Base-by-base conservation (phyloP, 2,797 vertebrate species). In the Bufotes viridis region DNA sequence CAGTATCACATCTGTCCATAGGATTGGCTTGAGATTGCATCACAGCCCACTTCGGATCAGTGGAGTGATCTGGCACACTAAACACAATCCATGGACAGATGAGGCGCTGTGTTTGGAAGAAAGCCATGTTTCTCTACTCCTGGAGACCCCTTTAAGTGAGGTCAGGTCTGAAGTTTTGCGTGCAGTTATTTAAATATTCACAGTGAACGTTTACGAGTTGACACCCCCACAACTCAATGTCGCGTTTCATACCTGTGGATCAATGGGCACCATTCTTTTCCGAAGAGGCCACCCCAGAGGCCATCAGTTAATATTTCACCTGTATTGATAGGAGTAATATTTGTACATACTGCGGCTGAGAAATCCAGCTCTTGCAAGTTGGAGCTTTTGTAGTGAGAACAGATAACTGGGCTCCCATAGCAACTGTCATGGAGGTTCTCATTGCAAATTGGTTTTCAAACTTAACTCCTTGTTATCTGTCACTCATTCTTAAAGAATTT, bases 201-300 rank as follows among this genome's bases (percentile, higher is more conserved):
- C n/a, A 24, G n/a, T n/a, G 12, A 65, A 9, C 22, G 24, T 65
- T 65, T 65, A 34, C 29, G 18, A 0, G 22, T 11, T 24, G 10
- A 7, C 9, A 34, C 42, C 63, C 7, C 22, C 63, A 9, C 63
- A 24, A 24, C 20, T 74, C 42, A 42, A 42, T 5, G 42, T 42
- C 42, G 3, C 17, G 49, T 15, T 49, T 49, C 9, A 74, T 74
- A 20, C 34, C 9, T 70, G 6, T 70, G 18, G 69, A 74, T 74
- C 34, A 74, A 74, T 74, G 15, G 34, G 15, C 29, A 42, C 70
- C 70, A 74, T 74, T 42, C 70, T 74, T 49, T 74, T 74, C 70
- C 18, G 34, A 10, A 74, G 17, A 20, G 70, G 34, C 70, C 34
- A 74, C 34, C 70, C 69, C 29, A 72, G 17, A 72, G 69, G 17